These are phyloP conservation scores for Schizopygopsis pylzovi DNA, from an alignment of 2,797 vertebrate genomes.

Conservation along the genomic window DNA sequence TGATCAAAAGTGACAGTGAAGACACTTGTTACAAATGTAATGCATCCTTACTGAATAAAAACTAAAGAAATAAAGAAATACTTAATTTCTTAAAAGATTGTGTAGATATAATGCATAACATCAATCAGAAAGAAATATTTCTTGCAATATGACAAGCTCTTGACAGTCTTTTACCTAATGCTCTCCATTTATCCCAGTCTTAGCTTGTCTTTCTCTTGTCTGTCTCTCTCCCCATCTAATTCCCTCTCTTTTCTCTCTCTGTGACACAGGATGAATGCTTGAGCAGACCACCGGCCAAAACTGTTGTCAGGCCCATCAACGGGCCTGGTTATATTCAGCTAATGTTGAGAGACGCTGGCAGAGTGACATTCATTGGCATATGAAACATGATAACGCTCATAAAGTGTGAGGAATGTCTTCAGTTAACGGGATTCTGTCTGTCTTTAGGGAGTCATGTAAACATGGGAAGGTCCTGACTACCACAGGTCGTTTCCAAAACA, in stretches of 20 bases:
- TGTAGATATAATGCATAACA: background rate
- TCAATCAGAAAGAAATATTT: background rate
- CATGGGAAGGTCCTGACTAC: slow-evolving; percentile 54
- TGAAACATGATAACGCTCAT: slow-evolving; percentile 71
- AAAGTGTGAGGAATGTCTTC: slow-evolving; percentile 66
- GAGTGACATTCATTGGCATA: slow-evolving; percentile 65
- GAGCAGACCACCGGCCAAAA: slow-evolving; percentile 67
- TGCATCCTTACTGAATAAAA: background rate
- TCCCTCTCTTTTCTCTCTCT: slow-evolving; percentile 10
- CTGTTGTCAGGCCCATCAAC: slow-evolving; percentile 68
- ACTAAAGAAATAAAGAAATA: too few species aligned
- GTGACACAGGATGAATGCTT: slow-evolving; percentile 64
- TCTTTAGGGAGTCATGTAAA: slow-evolving; percentile 68
- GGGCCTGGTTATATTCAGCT: slow-evolving; percentile 60
- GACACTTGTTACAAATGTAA: background rate
- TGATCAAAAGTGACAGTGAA: too few species aligned
- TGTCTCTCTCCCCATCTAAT: background rate
- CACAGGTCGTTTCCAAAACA: slow-evolving; percentile 66
- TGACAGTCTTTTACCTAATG: background rate
- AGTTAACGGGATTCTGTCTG: slow-evolving; percentile 59
- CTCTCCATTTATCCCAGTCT: background rate
- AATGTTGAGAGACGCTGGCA: slow-evolving; percentile 59
- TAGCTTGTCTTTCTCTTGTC: slow-evolving; percentile 23
- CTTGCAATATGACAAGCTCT: background rate
- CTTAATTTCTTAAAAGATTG: background rate